A percentile compares a stretch with the other conserved stretches of the same genome.
Evolutionary conservation across 2,888 invertebrate species (phyloP).

Genomic region (Perithous albicinctus): DNA sequence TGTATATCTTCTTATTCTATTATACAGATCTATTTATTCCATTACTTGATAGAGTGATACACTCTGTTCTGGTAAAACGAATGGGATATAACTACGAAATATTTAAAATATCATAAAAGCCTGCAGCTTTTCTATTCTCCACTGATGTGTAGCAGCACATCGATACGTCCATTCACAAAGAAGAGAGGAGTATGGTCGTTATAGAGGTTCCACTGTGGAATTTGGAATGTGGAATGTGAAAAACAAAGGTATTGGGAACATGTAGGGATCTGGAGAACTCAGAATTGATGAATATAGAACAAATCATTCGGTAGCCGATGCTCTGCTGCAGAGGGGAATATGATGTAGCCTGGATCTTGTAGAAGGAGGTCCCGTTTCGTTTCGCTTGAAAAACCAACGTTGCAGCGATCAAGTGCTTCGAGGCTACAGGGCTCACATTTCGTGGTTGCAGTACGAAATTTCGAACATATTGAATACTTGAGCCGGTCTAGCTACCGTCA

Average conservation of each 20-base stretch:
- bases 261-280: not conserved
- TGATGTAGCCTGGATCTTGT: no score
- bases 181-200: not conserved
- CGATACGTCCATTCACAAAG: not conserved
- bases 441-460: conserved; percentile 11
- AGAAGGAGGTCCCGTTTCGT: not conserved
- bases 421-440: conserved; percentile 22
- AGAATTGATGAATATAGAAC: not conserved
- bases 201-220: not conserved
- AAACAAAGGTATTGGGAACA: not conserved
- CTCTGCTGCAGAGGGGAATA: no score
- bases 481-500: conserved; percentile 3
- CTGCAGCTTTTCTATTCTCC: not conserved
- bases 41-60: not conserved
- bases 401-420: conserved; percentile 3
- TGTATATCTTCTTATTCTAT: not conserved
- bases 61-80: not conserved
- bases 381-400: conserved; percentile 8
- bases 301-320: conserved; percentile 10
- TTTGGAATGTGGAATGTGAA: not conserved
- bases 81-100: not conserved
- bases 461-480: no score
- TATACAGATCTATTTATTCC: not conserved
- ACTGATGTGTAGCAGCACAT: not conserved
- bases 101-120: not conserved